phyloP scores from a whole-genome alignment of 2,113 vertebrate species.

The Bufo gargarizans region DNA sequence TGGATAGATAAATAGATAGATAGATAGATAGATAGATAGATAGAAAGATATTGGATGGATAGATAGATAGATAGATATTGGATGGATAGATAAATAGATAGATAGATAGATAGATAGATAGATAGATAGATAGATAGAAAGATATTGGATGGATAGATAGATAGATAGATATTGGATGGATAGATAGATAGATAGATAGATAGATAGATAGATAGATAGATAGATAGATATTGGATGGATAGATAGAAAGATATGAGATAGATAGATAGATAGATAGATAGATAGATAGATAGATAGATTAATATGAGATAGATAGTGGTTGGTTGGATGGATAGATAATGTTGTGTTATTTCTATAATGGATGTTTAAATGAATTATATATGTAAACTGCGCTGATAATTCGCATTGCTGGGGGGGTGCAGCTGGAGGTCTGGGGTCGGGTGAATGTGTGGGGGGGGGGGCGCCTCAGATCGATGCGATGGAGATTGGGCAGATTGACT shows the following conservation, averaged over 20 bases:
- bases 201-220: slow-evolving; percentile 22
- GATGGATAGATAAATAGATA: slow-evolving; percentile 26
- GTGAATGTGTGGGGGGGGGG: neutral
- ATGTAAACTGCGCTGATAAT: neutral
- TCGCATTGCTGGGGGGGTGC: neutral
- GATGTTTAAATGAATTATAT: neutral
- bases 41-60: neutral
- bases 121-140: too few species aligned
- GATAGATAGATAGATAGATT: neutral
- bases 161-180: neutral
- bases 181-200: neutral
- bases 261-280: slow-evolving; percentile 10
- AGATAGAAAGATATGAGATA: slow-evolving; percentile 2
- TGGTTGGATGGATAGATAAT: slow-evolving; percentile 5
- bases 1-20: slow-evolving; percentile 1
- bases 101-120: slow-evolving; percentile 17
- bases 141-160: neutral
- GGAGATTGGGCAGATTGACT: neutral
- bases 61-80: too few species aligned
- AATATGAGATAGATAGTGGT: neutral
- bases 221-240: slow-evolving; percentile 4
- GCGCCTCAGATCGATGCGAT: neutral
- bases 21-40: neutral
- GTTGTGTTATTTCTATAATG: too few species aligned
- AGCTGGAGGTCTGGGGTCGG: neutral